Percentiles rank a stretch among this genome's conserved stretches.
Conservation (phyloP, 2,113 vertebrate species). For the Acrocephalus kingi region DNA sequence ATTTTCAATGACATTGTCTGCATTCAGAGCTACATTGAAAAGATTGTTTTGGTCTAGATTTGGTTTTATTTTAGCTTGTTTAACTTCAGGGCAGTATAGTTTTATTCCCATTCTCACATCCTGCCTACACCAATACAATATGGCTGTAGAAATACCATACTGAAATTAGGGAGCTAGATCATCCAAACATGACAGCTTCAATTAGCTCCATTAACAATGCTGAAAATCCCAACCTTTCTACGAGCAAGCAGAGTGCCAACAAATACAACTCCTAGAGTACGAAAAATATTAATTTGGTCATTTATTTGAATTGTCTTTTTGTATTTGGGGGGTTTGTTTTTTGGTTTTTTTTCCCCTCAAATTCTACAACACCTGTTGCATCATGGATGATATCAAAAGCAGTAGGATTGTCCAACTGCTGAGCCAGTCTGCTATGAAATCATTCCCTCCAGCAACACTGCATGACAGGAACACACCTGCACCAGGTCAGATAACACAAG, state of each 20-base stretch:
- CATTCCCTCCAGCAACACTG: not conserved
- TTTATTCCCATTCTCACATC: not conserved
- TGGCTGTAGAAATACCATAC: not conserved
- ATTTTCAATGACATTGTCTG: not conserved
- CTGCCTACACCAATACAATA: not conserved
- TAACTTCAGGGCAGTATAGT: not conserved
- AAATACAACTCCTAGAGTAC: not conserved
- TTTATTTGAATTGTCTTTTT: not conserved
- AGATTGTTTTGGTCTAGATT: not conserved
- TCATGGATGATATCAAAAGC: not conserved
- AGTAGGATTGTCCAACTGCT: not conserved
- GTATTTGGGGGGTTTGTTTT: not conserved
- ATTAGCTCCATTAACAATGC: not conserved
- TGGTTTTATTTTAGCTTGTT: not conserved
- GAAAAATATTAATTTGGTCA: not conserved
- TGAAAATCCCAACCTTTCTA: not conserved
- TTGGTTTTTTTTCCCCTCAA: not conserved
- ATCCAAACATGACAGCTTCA: not conserved
- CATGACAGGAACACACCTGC: rapidly evolving
- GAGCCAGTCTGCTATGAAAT: not conserved
- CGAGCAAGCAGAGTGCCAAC: not conserved
- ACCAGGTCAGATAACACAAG: not conserved
- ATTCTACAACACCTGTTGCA: not conserved
- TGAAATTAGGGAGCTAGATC: not conserved
- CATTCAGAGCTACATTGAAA: not conserved